These are phyloP conservation scores for Mythimna ferrago DNA, from an alignment of 2,888 invertebrate species.

Conservation along the genomic window DNA sequence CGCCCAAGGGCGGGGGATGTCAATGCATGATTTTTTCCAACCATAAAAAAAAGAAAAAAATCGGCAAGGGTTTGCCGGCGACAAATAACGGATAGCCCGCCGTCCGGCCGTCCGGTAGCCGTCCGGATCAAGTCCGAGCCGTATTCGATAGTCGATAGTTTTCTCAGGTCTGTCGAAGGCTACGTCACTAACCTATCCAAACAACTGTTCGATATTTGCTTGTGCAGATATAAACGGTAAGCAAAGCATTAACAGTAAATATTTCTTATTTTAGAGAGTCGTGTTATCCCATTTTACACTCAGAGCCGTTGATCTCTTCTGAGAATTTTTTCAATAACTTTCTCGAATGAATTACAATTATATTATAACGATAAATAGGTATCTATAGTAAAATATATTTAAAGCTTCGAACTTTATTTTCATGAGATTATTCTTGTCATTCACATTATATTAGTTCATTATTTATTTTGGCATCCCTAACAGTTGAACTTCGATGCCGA, in stretches of 20 bases:
- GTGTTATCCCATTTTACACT: constrained; percentile 10
- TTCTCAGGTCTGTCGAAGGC: constrained; percentile 1
- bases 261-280: constrained; percentile 35
- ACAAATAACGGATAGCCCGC: no score
- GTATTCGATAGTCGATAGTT: not conserved
- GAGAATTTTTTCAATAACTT: not conserved
- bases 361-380: not conserved
- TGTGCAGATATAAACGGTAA: constrained; percentile 15
- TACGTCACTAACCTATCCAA: constrained; percentile 25
- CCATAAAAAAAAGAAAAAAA: no score
- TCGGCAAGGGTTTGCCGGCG: no score
- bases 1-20: no score
- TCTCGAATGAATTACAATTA: not conserved
- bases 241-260: constrained; percentile 26
- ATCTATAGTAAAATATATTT: not conserved
- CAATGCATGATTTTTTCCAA: no score
- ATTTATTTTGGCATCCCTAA: not conserved
- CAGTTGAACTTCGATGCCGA: not conserved
- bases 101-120: no score
- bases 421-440: not conserved
- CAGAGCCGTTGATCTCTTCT: constrained; percentile 2
- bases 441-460: not conserved
- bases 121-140: no score
- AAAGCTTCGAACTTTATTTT: not conserved
- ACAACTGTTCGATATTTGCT: constrained; percentile 28